Conservation (phyloP, 2,113 vertebrate species). For the Hiodon tergisus region DNA sequence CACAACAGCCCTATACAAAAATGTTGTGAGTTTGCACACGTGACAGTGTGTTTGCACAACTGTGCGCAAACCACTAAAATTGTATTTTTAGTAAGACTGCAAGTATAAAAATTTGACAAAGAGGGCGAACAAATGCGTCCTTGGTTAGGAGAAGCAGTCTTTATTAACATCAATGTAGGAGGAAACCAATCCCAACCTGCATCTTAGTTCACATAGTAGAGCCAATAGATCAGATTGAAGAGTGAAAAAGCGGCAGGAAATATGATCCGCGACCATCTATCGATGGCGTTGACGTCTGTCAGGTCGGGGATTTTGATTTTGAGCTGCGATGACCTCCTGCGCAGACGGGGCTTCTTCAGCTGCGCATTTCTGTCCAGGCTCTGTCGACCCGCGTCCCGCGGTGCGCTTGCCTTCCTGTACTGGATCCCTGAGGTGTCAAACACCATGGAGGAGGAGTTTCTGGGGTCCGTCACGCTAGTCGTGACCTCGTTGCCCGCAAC, state of each 20-base stretch:
- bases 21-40: constrained; percentile 23
- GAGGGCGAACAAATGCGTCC: constrained; percentile 27
- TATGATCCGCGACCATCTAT: constrained; percentile 94
- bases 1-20: constrained; percentile 47
- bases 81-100: constrained; percentile 24
- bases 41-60: constrained; percentile 16
- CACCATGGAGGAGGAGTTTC: constrained; percentile 78
- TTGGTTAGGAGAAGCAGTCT: constrained; percentile 21
- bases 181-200: constrained; percentile 24
- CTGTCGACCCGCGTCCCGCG: constrained; percentile 64
- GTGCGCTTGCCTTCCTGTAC: constrained; percentile 79
- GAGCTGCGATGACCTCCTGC: constrained; percentile 86
- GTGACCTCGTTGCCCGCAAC: constrained; percentile 80
- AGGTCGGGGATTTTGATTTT: constrained; percentile 97
- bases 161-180: constrained; percentile 25
- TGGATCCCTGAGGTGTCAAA: constrained; percentile 91
- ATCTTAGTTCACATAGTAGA: constrained; percentile 96
- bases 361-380: constrained; percentile 72
- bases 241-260: constrained; percentile 92
- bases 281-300: constrained; percentile 94
- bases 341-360: constrained; percentile 76
- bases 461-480: constrained; percentile 69
- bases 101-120: constrained; percentile 49
- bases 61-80: constrained; percentile 15
- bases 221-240: constrained; percentile 98